Percentiles rank a stretch among this genome's conserved stretches.
Evolutionary conservation across 2,797 vertebrate species (phyloP).

Genomic region (Cirrhinus mrigala): DNA sequence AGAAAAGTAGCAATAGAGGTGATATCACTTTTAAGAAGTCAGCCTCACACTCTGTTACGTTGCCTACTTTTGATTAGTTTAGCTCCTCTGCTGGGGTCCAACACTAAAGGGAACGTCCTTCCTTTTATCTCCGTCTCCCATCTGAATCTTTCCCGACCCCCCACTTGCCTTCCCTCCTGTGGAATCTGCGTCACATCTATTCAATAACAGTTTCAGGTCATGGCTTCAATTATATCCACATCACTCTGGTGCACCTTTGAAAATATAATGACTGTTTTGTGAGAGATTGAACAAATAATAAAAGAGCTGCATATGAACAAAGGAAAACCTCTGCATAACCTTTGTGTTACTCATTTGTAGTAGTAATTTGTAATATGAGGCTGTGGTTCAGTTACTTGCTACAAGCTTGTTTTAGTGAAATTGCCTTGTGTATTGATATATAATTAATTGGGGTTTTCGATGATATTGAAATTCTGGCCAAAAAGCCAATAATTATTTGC

Average conservation of each 20-base stretch:
- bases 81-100: conserved; percentile 14
- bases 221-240: conserved; percentile 54
- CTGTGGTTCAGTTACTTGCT: conserved; percentile 4
- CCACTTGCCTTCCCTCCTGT: conserved; percentile 62
- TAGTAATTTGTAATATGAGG: conserved; percentile 26
- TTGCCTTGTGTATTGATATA: conserved; percentile 3
- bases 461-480: conserved; percentile 1
- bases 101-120: conserved; percentile 59
- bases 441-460: background rate
- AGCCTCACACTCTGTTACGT: background rate
- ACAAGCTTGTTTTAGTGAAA: conserved; percentile 37
- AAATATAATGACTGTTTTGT: conserved; percentile 64
- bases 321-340: conserved; percentile 33
- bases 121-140: conserved; percentile 63
- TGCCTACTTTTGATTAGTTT: conserved; percentile 31
- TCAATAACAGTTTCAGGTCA: conserved; percentile 62
- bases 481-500: background rate
- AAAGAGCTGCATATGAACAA: conserved; percentile 57
- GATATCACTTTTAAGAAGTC: conserved; percentile 28
- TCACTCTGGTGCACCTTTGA: conserved; percentile 64
- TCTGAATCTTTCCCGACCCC: conserved; percentile 35
- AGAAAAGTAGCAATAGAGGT: background rate
- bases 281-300: conserved; percentile 58
- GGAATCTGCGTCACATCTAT: conserved; percentile 61
- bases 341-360: conserved; percentile 15